Evolutionary conservation across 2,888 invertebrate genomes (phyloP).

Genomic region (Amphiduros pacificus): DNA sequence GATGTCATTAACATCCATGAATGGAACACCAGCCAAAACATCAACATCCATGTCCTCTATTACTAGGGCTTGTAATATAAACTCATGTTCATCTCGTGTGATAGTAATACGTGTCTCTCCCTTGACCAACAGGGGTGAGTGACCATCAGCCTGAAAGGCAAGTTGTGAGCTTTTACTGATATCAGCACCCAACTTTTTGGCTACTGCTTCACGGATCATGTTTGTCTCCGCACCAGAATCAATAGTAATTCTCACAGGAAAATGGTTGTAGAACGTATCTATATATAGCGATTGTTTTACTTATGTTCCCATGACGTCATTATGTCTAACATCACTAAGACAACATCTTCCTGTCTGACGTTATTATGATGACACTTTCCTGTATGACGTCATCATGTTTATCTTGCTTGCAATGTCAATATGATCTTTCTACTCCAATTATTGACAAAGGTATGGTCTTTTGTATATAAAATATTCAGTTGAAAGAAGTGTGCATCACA

Average conservation of each 20-base stretch:
- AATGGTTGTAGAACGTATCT: slow-evolving; percentile 25
- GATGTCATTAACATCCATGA: slow-evolving; percentile 33
- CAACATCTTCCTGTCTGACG: no score
- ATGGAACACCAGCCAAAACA: slow-evolving; percentile 28
- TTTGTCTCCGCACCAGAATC: slow-evolving; percentile 27
- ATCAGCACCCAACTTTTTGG: slow-evolving; percentile 18
- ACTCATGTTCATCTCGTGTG: background rate
- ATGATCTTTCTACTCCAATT: no score
- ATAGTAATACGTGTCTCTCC: background rate
- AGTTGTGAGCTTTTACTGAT: slow-evolving; percentile 23
- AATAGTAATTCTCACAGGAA: slow-evolving; percentile 23
- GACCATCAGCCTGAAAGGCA: slow-evolving; percentile 30
- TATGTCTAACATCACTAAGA: no score
- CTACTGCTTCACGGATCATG: slow-evolving; percentile 27
- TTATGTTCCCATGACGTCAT: no score
- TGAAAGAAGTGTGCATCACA: no score
- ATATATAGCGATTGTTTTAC: slow-evolving; percentile 26
- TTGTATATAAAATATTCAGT: no score
- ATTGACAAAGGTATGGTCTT: no score
- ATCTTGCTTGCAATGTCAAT: no score
- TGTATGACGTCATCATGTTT: no score
- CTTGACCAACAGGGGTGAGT: background rate
- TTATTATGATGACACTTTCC: no score
- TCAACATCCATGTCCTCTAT: slow-evolving; percentile 29
- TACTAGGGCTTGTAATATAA: slow-evolving; percentile 14